These are phyloP conservation scores for Cirrhinus molitorella DNA, from an alignment of 2,797 vertebrate species.

Conservation along the genomic window DNA sequence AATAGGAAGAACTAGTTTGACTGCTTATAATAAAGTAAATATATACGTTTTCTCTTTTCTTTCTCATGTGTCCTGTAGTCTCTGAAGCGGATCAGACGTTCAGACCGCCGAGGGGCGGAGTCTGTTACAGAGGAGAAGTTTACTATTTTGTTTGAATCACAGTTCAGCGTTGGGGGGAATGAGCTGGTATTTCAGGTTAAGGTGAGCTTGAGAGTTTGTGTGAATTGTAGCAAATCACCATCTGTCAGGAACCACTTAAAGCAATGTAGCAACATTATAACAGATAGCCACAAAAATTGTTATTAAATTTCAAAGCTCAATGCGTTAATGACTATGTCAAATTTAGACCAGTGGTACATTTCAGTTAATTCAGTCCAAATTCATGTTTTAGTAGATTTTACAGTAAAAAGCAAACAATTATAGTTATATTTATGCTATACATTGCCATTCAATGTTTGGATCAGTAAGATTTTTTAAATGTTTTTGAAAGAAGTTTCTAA, in stretches of 20 bases:
- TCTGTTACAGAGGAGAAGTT: constrained; percentile 97
- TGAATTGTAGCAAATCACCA: too few relatives aligned
- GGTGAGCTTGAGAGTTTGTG: constrained; percentile 72
- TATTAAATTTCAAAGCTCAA: not conserved
- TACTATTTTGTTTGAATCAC: constrained; percentile 94
- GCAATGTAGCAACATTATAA: too few relatives aligned
- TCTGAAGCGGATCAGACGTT: constrained; percentile 94
- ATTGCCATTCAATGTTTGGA: not conserved
- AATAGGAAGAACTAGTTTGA: not conserved
- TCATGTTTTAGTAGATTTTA: not conserved
- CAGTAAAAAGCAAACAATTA: not conserved
- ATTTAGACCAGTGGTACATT: not conserved
- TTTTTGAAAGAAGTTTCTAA: too few relatives aligned
- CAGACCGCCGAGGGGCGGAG: constrained; percentile 91
- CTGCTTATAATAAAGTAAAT: not conserved
- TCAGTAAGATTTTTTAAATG: too few relatives aligned
- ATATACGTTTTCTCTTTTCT: not conserved
- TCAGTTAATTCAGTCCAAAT: not conserved
- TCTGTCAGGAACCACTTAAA: too few relatives aligned
- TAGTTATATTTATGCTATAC: not conserved
- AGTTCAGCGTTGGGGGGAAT: constrained; percentile 95
- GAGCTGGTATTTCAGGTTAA: constrained; percentile 97
- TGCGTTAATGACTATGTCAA: not conserved
- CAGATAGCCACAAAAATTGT: too few relatives aligned
- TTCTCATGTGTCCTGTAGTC: constrained; percentile 76